phyloP scores from a whole-genome alignment of 1,140 invertebrate genomes.

The Formica exsecta region DNA sequence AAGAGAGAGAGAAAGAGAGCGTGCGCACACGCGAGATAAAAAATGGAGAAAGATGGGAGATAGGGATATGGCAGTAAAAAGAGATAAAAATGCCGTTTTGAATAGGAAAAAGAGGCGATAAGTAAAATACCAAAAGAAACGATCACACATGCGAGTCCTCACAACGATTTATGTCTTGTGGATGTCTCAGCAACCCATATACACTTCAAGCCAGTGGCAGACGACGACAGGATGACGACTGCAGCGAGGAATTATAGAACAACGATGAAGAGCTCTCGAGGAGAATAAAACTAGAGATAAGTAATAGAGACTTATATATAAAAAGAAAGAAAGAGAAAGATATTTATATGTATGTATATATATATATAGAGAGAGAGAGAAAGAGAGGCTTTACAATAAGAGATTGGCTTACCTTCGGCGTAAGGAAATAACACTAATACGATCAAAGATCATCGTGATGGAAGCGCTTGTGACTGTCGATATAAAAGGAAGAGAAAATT shows the following conservation, averaged over 20 bases:
- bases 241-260: conserved; percentile 58
- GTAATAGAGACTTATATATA: conserved; percentile 30
- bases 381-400: conserved; percentile 72
- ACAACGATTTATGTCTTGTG: conserved; percentile 55
- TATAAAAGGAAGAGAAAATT: conserved; percentile 69
- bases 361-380: neutral
- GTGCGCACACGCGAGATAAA: conserved; percentile 20
- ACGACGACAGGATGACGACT: conserved; percentile 67
- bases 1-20: neutral
- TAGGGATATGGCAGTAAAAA: neutral
- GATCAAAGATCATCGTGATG: conserved; percentile 64
- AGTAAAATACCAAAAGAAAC: conserved; percentile 43
- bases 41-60: conserved; percentile 4
- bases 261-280: conserved; percentile 18
- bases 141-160: conserved; percentile 60
- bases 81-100: conserved; percentile 31
- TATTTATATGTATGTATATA: neutral
- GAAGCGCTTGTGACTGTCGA: conserved; percentile 61
- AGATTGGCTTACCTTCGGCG: conserved; percentile 79
- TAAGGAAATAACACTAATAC: conserved; percentile 77
- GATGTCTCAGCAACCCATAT: conserved; percentile 48
- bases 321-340: neutral
- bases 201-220: conserved; percentile 43
- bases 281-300: conserved; percentile 49
- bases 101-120: neutral